phyloP scores from a whole-genome alignment of 2,113 vertebrate species.

The Corythoichthys haematopterus region DNA sequence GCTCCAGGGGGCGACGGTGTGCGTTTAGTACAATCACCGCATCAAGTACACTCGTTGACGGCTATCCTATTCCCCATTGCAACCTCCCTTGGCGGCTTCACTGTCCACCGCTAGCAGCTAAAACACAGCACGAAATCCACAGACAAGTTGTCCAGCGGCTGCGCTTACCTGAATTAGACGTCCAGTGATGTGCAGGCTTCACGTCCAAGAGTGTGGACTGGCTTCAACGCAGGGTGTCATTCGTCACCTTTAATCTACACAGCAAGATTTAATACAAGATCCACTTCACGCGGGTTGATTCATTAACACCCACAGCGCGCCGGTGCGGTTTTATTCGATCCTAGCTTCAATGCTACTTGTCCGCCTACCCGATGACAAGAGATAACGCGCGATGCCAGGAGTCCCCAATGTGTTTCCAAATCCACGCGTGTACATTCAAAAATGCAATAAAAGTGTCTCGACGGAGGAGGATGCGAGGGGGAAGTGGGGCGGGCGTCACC shows the following conservation, averaged over 20 bases:
- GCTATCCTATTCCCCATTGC: not conserved
- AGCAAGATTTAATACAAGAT: too few relatives aligned
- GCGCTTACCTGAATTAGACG: slow-evolving; percentile 53
- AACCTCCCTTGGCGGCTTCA: not conserved
- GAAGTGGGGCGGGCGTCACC: slow-evolving; percentile 43
- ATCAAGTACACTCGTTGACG: not conserved
- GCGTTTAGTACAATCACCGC: not conserved
- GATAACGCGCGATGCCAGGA: not conserved
- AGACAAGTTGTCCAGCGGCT: slow-evolving; percentile 21
- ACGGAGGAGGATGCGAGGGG: not conserved
- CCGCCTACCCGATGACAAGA: not conserved
- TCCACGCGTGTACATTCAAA: not conserved
- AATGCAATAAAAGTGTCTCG: not conserved
- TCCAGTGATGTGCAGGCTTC: slow-evolving; percentile 24
- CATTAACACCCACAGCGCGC: not conserved
- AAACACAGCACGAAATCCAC: not conserved
- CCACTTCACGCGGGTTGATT: not conserved
- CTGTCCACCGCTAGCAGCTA: not conserved
- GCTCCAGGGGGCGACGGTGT: not conserved
- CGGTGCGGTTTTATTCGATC: not conserved
- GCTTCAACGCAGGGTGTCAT: slow-evolving; percentile 3
- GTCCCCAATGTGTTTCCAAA: not conserved
- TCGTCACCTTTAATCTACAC: slow-evolving; percentile 18
- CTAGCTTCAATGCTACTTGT: not conserved
- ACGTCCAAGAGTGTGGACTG: slow-evolving; percentile 45